Conservation (phyloP, 2,113 vertebrate species). For the Hyperopisus bebe region DNA sequence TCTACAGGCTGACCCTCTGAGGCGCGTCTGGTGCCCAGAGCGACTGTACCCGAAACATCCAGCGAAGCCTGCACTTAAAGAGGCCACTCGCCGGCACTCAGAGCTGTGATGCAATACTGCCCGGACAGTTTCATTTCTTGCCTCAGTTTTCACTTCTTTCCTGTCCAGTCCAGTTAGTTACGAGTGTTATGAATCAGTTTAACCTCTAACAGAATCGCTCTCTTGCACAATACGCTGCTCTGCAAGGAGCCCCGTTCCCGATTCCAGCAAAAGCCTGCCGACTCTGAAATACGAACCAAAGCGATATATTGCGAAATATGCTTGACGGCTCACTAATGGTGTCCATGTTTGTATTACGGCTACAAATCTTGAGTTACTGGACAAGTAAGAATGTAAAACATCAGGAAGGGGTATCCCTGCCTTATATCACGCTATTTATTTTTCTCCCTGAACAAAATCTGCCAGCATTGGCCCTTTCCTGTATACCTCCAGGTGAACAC, state of each 20-base stretch:
- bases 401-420: background rate
- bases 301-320: background rate
- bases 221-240: background rate
- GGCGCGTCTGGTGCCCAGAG: background rate
- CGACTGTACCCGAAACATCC: background rate
- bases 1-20: conserved; percentile 71
- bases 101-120: background rate
- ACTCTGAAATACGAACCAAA: background rate
- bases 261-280: background rate
- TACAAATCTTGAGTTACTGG: background rate
- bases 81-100: background rate
- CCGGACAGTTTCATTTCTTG: background rate
- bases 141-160: background rate
- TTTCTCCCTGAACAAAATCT: background rate
- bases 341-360: background rate
- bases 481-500: background rate
- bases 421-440: conserved; percentile 4
- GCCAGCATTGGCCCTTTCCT: background rate
- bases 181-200: background rate
- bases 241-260: background rate
- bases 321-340: background rate
- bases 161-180: background rate
- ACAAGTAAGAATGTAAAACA: background rate
- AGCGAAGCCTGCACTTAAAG: background rate
- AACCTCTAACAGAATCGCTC: background rate